Evolutionary conservation across 2,113 vertebrate species (phyloP), one percentile per base, ranked within the genome.

Genomic region (Microtus richardsoni): DNA sequence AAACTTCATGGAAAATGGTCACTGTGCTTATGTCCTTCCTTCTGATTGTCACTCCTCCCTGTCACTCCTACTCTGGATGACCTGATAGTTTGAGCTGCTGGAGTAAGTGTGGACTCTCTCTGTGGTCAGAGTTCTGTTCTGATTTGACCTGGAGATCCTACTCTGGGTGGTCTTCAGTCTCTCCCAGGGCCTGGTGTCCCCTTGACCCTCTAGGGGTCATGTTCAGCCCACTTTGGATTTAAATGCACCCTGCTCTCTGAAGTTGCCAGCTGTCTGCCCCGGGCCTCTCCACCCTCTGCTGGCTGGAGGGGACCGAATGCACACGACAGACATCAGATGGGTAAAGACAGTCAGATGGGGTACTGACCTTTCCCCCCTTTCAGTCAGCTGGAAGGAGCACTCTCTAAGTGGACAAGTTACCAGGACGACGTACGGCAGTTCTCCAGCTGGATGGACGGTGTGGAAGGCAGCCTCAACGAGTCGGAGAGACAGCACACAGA

Each of bases 391-490:
- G 99, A 99, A 98, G 99, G 99, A 3, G 99, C 99, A 28, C 99
- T 99, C 36, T 99, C 99, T 3, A 99, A 99, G 91, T 99, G 99
- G 99, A 99, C 99, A 79, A 99, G 99, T 97, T 99, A 99, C 78
- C 99, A 99, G 98, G 99, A 99, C 96, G 99, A 99, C 1, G 99
- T 99, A 54, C 98, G 98, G 19, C 99, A 99, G 98, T 99, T 99
- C 98, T 98, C 99, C 85, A 96, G 98, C 89, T 99, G 99, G 99
- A 99, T 99, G 99, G 99, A 99, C 68, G 96, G 98, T 0, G 98
- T 99, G 70, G 99, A 99, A 98, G 98, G 98, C 96, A 99, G 98
- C 28, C 98, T 99, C 39, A 98, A 96, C 39, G 98, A 98, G 95
- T 98, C 98, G 0, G 99, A 99, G 93, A 99, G 99, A 97, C 99